Conservation (phyloP, 2,113 vertebrate genomes). For the Bucco capensis region DNA sequence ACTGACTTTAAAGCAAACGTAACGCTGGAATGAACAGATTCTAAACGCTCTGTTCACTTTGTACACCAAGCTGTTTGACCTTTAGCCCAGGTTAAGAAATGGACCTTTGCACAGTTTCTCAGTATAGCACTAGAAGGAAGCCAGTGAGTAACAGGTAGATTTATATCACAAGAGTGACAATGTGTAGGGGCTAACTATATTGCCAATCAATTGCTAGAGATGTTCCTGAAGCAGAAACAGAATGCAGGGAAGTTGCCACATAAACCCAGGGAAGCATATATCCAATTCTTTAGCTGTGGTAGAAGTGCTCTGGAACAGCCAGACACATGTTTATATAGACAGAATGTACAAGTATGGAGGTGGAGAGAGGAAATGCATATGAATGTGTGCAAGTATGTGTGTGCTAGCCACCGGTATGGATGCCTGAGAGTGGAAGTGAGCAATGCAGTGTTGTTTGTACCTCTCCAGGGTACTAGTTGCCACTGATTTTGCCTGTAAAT, state of each 20-base stretch:
- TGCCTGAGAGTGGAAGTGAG: neutral
- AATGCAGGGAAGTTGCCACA: neutral
- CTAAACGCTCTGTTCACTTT: neutral
- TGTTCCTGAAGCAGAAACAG: neutral
- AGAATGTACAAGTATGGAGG: slow-evolving; percentile 14
- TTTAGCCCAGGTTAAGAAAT: neutral
- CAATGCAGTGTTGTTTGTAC: neutral
- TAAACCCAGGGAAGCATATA: neutral
- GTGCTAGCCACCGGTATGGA: neutral
- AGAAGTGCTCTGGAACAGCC: neutral
- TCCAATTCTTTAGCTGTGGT: neutral
- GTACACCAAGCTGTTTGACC: fast-evolving
- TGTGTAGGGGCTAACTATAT: neutral
- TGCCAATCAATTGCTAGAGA: neutral
- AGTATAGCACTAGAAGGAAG: neutral
- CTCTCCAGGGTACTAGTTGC: neutral
- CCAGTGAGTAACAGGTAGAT: neutral
- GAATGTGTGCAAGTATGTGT: neutral
- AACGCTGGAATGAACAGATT: neutral
- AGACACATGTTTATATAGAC: neutral
- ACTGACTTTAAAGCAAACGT: neutral
- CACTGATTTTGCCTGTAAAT: neutral
- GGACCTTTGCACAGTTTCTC: neutral
- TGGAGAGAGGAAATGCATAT: slow-evolving; percentile 6
- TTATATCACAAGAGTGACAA: neutral